These are phyloP conservation scores for Cybosia mesomella DNA, from an alignment of 2,888 invertebrate species.

Conservation along the genomic window DNA sequence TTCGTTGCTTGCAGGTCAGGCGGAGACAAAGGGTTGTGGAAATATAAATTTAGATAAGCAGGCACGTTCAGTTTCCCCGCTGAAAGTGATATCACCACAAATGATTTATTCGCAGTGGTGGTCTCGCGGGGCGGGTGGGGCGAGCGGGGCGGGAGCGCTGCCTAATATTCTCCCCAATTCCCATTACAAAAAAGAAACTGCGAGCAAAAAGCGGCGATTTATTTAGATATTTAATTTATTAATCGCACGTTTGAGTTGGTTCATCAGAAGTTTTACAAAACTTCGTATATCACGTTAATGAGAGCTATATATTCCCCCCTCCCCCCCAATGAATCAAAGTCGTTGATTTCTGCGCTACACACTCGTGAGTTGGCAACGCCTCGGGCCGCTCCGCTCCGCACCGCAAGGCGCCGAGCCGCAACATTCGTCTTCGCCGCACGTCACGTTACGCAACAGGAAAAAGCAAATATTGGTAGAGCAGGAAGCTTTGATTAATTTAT, in stretches of 20 bases:
- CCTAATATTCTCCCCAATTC: constrained; percentile 2
- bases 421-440: constrained; percentile 13
- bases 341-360: constrained; percentile 22
- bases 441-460: constrained; percentile 26
- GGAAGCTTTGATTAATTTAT: constrained; percentile 31
- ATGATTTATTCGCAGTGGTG: not conserved
- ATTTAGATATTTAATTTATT: constrained; percentile 24
- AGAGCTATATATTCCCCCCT: constrained; percentile 25
- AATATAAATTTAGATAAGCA: not conserved
- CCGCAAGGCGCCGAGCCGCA: not conserved
- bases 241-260: constrained; percentile 11
- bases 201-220: constrained; percentile 19
- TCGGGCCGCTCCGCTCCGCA: not conserved
- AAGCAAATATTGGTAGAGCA: constrained; percentile 15
- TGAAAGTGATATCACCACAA: not conserved
- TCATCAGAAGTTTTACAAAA: constrained; percentile 16
- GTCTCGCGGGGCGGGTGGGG: not conserved
- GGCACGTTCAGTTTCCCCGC: not conserved
- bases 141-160: not conserved
- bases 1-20: not conserved
- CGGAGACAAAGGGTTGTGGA: not conserved
- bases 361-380: not conserved
- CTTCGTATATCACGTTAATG: constrained; percentile 24
- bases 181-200: constrained; percentile 6
- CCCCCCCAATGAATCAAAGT: constrained; percentile 25